Base-by-base conservation (phyloP, 1,140 invertebrate genomes). In the Olivierus martensii region DNA sequence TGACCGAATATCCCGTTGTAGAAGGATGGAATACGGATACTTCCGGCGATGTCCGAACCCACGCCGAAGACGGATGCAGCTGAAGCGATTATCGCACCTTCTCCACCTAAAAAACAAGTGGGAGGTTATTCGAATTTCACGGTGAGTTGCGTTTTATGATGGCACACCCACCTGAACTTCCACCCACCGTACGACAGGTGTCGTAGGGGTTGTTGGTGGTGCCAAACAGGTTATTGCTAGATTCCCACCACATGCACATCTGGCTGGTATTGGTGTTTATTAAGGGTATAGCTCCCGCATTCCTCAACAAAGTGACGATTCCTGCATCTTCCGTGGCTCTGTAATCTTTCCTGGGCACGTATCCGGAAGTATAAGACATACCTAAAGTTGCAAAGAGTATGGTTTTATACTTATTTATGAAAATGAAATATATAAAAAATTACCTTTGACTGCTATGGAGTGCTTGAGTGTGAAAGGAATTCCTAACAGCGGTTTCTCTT, bases 181-280 rank as follows among this genome's bases (percentile, higher is more conserved):
- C 85, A 0, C 83, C 89, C 12, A 84, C 80, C 55, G 84, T 89
- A 49, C 83, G 74, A 3, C 79, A 83, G 0, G 79, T 81, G 57
- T 94, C 80, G 65, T 95, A 95, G 0, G 92, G 87, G 71, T 96
- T 97, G 34, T 78, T 80, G 0, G 87, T 86, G 41, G 70, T 67
- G 1, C 89, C 93, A 63, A 92, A 85, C 7, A 96, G 72, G 17
- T 77, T 79, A 67, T 97, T 97, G 46, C 77, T 77, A 6, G 84
- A 84, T 69, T 96, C 92, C 80, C 86, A 91, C 68, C 82, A 78
- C 19, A 81, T 65, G 59, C 81, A 83, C 57, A 87, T 78, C 21
- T 95, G 92, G 66, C 86, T 88, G 37, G 92, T 68, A 71, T 87
- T 87, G 1, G 86, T 87, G 0, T 86, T 77, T 42, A 80, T 73